phyloP scores from a whole-genome alignment of 2,888 invertebrate species.

The Drosophila anomalata region DNA sequence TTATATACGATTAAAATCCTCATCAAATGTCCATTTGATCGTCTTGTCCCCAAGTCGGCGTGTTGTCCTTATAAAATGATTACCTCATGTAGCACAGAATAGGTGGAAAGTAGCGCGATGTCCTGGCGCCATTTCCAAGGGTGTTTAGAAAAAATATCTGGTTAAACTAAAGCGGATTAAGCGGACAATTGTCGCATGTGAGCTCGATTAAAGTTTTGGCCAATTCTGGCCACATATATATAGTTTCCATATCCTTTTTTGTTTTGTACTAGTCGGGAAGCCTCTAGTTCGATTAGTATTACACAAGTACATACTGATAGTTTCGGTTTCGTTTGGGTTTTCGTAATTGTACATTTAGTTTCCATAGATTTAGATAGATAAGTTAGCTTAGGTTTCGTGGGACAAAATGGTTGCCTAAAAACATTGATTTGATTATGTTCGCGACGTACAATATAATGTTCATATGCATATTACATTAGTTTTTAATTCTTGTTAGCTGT shows the following conservation, averaged over 20 bases:
- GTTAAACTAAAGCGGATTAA: constrained; percentile 57
- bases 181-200: constrained; percentile 49
- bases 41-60: constrained; percentile 38
- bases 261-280: constrained; percentile 74
- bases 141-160: constrained; percentile 16
- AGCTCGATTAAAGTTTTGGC: constrained; percentile 63
- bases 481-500: constrained; percentile 35
- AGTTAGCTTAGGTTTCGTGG: constrained; percentile 18
- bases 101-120: background rate
- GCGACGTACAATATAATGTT: constrained; percentile 33
- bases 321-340: constrained; percentile 43
- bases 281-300: constrained; percentile 70
- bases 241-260: constrained; percentile 7
- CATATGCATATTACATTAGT: constrained; percentile 38
- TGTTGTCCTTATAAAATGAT: constrained; percentile 31
- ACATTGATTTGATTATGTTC: constrained; percentile 74
- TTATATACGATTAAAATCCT: constrained; percentile 45
- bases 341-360: constrained; percentile 51
- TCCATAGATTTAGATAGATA: constrained; percentile 66
- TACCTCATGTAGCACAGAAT: constrained; percentile 50
- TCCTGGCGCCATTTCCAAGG: no score
- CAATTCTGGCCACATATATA: constrained; percentile 22
- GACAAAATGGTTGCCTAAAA: constrained; percentile 51
- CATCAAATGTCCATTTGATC: constrained; percentile 44
- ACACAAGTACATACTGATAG: constrained; percentile 63